Conservation (phyloP, 1,140 invertebrate species). For the Cherax destructor region DNA sequence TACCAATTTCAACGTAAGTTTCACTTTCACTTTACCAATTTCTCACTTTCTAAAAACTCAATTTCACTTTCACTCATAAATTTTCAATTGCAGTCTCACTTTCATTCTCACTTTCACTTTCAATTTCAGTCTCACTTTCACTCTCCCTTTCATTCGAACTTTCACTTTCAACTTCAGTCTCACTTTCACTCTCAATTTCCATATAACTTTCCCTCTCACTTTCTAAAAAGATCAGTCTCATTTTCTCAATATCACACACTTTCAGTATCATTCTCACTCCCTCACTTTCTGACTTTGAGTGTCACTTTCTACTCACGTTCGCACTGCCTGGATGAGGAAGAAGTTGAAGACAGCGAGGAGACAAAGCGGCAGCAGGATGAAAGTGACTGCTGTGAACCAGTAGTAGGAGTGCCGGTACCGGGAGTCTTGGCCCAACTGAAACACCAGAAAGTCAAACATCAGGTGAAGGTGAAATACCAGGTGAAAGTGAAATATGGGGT, state of each 20-base stretch:
- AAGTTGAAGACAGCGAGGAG: conserved; percentile 84
- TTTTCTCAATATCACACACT: too few species aligned
- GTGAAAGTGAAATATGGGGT: background rate
- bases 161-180: background rate
- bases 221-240: too few species aligned
- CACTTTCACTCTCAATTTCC: background rate
- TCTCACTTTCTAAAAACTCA: background rate
- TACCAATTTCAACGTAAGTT: background rate
- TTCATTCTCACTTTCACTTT: background rate
- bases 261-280: background rate
- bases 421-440: conserved; percentile 71
- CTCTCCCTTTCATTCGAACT: background rate
- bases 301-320: conserved; percentile 75
- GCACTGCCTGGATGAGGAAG: conserved; percentile 82
- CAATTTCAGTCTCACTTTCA: background rate
- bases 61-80: background rate
- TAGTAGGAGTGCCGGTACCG: conserved; percentile 81
- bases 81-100: too few species aligned
- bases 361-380: conserved; percentile 82
- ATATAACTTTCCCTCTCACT: too few species aligned
- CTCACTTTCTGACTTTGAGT: too few species aligned
- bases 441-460: background rate
- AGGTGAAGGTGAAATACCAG: background rate
- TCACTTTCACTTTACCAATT: background rate
- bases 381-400: conserved; percentile 81